Evolutionary conservation across 2,888 invertebrate species (phyloP).

Genomic region (Agrochola lychnidis): DNA sequence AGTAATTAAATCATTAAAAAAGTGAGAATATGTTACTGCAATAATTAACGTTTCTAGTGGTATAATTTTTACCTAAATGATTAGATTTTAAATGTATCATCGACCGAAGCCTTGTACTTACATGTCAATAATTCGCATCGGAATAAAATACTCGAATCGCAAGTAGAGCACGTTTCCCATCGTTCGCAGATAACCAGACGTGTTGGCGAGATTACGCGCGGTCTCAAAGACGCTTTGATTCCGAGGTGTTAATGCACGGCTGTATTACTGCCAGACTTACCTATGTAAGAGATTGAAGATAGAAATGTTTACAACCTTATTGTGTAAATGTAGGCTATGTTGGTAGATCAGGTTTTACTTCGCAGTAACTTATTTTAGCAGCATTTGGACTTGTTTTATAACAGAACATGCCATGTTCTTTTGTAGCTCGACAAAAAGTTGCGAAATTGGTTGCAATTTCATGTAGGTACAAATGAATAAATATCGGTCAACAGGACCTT

Average conservation of each 20-base stretch:
- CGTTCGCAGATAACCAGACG: conserved; percentile 56
- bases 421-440: neutral
- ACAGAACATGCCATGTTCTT: neutral
- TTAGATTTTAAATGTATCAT: neutral
- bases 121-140: neutral
- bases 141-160: neutral
- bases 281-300: conserved; percentile 52
- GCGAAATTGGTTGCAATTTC: neutral
- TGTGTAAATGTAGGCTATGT: conserved; percentile 6
- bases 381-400: neutral
- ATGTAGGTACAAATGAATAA: neutral
- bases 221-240: conserved; percentile 84
- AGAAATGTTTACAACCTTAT: conserved; percentile 25
- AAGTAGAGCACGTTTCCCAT: conserved; percentile 75
- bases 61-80: too few species aligned
- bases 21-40: neutral
- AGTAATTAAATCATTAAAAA: neutral
- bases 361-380: neutral
- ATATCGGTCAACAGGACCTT: too few species aligned
- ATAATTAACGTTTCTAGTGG: neutral
- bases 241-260: conserved; percentile 84
- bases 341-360: neutral
- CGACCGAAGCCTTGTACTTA: neutral
- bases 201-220: conserved; percentile 78
- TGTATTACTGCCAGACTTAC: conserved; percentile 68